Evolutionary conservation across 2,888 invertebrate genomes (phyloP), one percentile per base, ranked within the genome.

Genomic region (Sphaeridia pumilis): DNA sequence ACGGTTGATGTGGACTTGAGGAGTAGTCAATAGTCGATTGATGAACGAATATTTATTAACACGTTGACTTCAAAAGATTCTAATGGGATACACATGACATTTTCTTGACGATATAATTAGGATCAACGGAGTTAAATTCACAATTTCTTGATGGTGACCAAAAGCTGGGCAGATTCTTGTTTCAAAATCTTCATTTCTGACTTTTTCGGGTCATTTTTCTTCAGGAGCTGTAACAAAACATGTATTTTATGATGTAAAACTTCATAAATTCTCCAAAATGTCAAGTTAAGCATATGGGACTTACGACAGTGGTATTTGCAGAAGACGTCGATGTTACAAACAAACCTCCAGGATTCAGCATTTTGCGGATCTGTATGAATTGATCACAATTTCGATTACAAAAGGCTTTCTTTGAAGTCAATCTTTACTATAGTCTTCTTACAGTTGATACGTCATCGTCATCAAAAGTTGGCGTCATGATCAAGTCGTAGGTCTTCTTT

Each of bases 171-270:
- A 22, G 44, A 50, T 17, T 50, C 50, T 22, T 50, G 43, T 24
- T 50, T 50, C 27, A 50, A 12, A 17, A 50, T 44, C 35, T 50
- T 43, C 5, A 50, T 34, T 14, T 50, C 42, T 12, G 42, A 7
- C 34, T 50, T 50, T 24, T 50, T 50, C 2, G 31, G 28, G 27
- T 50, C 50, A 4, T n/a, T 20, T 26, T 50, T 50, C 35, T 50
- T 50, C 21, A 50, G 43, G 24, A 43, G n/a, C 50, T 50, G 25
- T 4, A 17, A 5, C 12, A 10, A 34, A 28, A 34, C 21, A 17
- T 38, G 7, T 38, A 38, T 12, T 7, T 12, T 38, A 38, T 31
- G 14, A 14, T 31, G 31, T 31, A 31, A 31, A 41, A 41, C n/a
- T 20, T 17, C 10, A 17, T 41, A 41, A 7, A 41, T 7, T 41